Evolutionary conservation across 2,113 vertebrate genomes (phyloP).

Genomic region (Ciconia maguari): DNA sequence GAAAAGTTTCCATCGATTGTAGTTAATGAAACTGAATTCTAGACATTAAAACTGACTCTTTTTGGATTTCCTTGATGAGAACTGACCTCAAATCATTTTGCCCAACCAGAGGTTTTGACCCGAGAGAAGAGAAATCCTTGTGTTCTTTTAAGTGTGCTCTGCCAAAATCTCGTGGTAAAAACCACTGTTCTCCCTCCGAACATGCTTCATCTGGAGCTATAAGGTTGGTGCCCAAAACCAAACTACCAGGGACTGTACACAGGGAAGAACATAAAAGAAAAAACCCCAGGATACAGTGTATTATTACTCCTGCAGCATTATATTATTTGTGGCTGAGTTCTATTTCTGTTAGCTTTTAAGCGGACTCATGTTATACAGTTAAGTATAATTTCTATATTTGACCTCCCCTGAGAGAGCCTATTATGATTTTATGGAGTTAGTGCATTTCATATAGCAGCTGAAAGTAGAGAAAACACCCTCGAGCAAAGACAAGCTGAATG

Average conservation of each 20-base stretch:
- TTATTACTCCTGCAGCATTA: slow-evolving; percentile 24
- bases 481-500: neutral
- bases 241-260: neutral
- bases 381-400: slow-evolving; percentile 56
- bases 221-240: slow-evolving; percentile 16
- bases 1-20: neutral
- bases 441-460: neutral
- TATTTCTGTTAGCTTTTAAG: slow-evolving; percentile 49
- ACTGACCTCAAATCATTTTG: neutral
- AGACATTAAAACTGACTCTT: neutral
- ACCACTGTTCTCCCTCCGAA: neutral
- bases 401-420: neutral
- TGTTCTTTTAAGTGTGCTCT: neutral
- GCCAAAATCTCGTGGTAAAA: neutral
- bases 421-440: neutral
- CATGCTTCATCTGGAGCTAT: neutral
- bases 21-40: neutral
- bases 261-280: neutral
- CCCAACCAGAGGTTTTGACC: neutral
- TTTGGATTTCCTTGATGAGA: neutral
- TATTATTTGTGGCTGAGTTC: slow-evolving; percentile 44
- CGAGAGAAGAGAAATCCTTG: neutral
- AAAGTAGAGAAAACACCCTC: neutral
- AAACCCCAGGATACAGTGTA: neutral
- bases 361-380: neutral